Percentiles rank a stretch among this genome's conserved stretches.
Evolutionary conservation across 2,113 vertebrate species (phyloP).

Genomic region (Oryzias javanicus): DNA sequence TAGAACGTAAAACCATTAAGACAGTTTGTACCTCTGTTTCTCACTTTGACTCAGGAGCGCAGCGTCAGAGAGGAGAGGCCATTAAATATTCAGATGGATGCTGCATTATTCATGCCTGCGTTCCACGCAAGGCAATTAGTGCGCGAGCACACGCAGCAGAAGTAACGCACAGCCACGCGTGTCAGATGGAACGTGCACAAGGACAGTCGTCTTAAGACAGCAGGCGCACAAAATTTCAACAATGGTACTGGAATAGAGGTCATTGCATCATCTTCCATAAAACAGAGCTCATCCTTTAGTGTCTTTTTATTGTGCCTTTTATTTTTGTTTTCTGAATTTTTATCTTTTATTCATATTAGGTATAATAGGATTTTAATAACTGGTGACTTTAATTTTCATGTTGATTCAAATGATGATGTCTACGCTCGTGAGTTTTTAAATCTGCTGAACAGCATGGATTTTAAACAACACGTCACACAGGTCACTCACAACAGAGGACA

Average conservation of each 20-base stretch:
- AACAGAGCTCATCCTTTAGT: slow-evolving; percentile 30
- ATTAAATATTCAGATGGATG: slow-evolving; percentile 62
- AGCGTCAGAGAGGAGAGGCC: slow-evolving; percentile 48
- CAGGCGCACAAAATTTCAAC: slow-evolving; percentile 63
- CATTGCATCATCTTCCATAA: slow-evolving; percentile 66
- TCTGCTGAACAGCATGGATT: no score
- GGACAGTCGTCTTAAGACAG: slow-evolving; percentile 57
- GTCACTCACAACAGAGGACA: no score
- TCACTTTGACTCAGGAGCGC: slow-evolving; percentile 48
- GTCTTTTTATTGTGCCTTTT: slow-evolving; percentile 10
- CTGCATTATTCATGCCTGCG: slow-evolving; percentile 63
- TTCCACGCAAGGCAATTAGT: slow-evolving; percentile 46
- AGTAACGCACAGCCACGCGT: slow-evolving; percentile 26
- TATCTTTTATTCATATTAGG: no score
- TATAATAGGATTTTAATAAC: no score
- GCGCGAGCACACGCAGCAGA: slow-evolving; percentile 12
- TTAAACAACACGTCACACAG: no score
- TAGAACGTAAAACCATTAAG: slow-evolving; percentile 58
- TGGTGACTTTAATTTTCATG: no score
- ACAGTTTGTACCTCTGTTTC: slow-evolving; percentile 48
- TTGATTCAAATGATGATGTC: no score
- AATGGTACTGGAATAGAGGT: slow-evolving; percentile 65
- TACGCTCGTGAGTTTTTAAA: no score
- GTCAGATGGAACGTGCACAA: slow-evolving; percentile 28
- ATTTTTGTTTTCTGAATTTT: no score